Conservation (phyloP, 2,888 invertebrate species). For the Stramonita haemastoma region DNA sequence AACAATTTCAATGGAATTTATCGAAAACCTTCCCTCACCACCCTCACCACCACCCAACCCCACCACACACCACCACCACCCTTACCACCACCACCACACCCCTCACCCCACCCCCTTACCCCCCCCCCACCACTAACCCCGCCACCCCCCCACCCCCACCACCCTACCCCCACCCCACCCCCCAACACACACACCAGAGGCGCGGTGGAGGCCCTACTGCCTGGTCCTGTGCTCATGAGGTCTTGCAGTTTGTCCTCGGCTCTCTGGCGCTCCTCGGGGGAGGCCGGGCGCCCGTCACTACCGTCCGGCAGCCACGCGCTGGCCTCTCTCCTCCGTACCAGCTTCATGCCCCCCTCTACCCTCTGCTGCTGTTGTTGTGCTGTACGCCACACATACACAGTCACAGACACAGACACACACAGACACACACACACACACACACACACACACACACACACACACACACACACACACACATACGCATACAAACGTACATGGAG, state of each 20-base stretch:
- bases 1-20: too few relatives aligned
- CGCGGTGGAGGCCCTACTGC: too few relatives aligned
- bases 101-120: too few relatives aligned
- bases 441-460: background rate
- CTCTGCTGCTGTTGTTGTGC: background rate
- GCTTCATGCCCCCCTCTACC: too few relatives aligned
- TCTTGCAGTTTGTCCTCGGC: background rate
- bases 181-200: too few relatives aligned
- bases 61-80: too few relatives aligned
- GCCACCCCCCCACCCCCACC: too few relatives aligned
- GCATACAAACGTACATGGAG: background rate
- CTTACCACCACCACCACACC: too few relatives aligned
- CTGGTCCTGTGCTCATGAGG: background rate
- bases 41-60: too few relatives aligned
- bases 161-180: too few relatives aligned
- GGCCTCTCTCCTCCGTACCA: background rate
- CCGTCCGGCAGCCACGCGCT: background rate
- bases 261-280: background rate
- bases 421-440: background rate
- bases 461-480: background rate
- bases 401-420: background rate
- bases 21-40: too few relatives aligned
- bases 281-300: background rate
- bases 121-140: too few relatives aligned
- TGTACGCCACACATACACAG: background rate